Conservation (phyloP, 2,888 invertebrate species). For the Camponotus fellah region DNA sequence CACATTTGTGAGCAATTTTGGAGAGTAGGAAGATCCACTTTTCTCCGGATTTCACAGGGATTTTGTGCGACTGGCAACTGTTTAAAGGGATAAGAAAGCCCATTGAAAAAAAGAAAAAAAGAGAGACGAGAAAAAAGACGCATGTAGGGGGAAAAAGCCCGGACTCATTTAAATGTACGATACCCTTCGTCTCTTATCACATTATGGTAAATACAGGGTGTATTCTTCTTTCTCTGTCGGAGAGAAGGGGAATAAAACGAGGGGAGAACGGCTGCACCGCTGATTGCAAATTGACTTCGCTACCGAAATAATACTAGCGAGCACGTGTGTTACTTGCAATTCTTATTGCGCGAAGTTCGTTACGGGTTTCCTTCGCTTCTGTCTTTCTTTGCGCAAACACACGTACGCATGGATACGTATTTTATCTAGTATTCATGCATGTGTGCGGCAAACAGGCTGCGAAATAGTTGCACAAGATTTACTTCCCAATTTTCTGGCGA, state of each 20-base stretch:
- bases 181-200: constrained; percentile 81
- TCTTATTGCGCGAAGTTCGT: constrained; percentile 76
- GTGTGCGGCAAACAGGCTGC: constrained; percentile 27
- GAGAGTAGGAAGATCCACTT: constrained; percentile 51
- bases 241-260: constrained; percentile 29
- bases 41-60: constrained; percentile 29
- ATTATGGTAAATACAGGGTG: constrained; percentile 82
- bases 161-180: constrained; percentile 82
- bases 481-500: constrained; percentile 58
- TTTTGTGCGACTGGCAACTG: constrained; percentile 48
- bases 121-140: constrained; percentile 27
- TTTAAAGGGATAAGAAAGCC: constrained; percentile 46
- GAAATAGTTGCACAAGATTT: constrained; percentile 52
- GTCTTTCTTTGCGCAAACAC: constrained; percentile 47
- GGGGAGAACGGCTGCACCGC: constrained; percentile 72
- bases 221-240: constrained; percentile 63
- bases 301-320: constrained; percentile 75
- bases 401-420: not conserved
- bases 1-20: constrained; percentile 49
- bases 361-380: constrained; percentile 70
- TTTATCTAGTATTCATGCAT: constrained; percentile 23
- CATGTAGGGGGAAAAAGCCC: constrained; percentile 16
- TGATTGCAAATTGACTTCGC: constrained; percentile 84
- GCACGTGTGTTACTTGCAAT: constrained; percentile 70
- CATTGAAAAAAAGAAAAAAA: not conserved